Evolutionary conservation across 30 jellyfish, hydroid and myxozoan species (phyloP), one percentile per base, ranked within the genome.

Genomic region (Clytia hemisphaerica): DNA sequence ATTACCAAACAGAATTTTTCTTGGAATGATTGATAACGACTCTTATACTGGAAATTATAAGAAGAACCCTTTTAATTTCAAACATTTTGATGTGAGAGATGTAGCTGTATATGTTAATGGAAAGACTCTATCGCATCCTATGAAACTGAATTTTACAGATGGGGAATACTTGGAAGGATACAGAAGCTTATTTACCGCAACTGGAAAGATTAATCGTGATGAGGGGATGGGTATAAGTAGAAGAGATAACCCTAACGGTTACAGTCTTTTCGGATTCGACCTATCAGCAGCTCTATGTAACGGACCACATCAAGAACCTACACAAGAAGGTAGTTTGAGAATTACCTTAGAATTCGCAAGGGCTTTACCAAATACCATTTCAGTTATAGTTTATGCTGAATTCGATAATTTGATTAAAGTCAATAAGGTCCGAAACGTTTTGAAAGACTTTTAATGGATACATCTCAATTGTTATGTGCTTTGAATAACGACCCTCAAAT

Each of bases 41-140:
- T 63, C 84, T 2, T 72, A 10, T 57, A 72, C 55, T 53, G 84
- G 65, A 32, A 14, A 15, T 3, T 14, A 9, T 16, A 50, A 72
- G 1, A 19, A 29, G 42, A 72, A 72, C 66, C 80, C 80, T 2
- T 74, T 74, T 59, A 36, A 74, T 26, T 74, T 74, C 30, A 42
- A 3, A 30, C 79, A 58, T 25, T 3, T 4, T 16, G 12, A 24
- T 2, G 47, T 40, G 1, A 29, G 3, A 14, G 29, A 5, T 34
- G 79, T 44, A 4, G 24, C 18, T 21, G 79, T 66, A 22, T 42
- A 58, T 3, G 54, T 68, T 49, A 42, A 68, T 21, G 37, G 37
- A 1, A 69, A 68, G 37, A 40, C 48, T 15, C 24, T 48, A 30
- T 4, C 68, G 4, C 80, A 69, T 6, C 62, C 80, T 9, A 53